Evolutionary conservation across 2,888 invertebrate species (phyloP), one percentile per base, ranked within the genome.

Genomic region (Gymnocheta viridis): DNA sequence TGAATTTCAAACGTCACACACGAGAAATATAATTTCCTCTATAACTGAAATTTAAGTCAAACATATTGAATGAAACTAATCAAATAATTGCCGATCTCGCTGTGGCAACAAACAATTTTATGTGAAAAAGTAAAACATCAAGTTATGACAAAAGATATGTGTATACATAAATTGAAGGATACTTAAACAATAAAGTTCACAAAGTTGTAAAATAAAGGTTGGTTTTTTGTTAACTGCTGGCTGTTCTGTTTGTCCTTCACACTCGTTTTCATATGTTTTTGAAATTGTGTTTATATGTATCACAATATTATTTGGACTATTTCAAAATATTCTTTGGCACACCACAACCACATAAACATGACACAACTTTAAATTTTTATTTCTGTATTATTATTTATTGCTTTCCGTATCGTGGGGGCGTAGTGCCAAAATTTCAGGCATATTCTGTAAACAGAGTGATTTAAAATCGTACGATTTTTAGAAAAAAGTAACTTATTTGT

Each of bases 41-140:
- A 10, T 32, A 73, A 44, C 22, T 54, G 24, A 29, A 58, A 70
- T 58, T 56, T 73, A 82, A 90, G 89, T 88, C 88, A 56, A 88
- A 87, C 83, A 86, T 91, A 87, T 87, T 91, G 79, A 90, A 90
- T 85, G 91, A 91, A 89, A 90, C 91, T 86, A 90, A 91, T 89
- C 91, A 90, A 87, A 89, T 91, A 85, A 90, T 91, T 86, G 89
- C 90, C 80, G 90, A 92, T 86, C 89, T 91, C 78, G 91, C 89
- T 87, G 88, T 90, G 87, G 90, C 91, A 87, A 91, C 91, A 85
- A 91, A 91, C 88, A 91, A 91, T 89, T 92, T 92, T 88, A 92
- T 92, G 91, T 92, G 88, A 91, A 87, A 85, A 35, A 44, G 10
- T 10, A n/a, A 69, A 82, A 10, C 44, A 62, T 47, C 70, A 60